Evolutionary conservation across 35 echinoderm and acorn worm genomes (phyloP), one percentile per base, ranked within the genome.

Genomic region (Eucidaris tribuloides): DNA sequence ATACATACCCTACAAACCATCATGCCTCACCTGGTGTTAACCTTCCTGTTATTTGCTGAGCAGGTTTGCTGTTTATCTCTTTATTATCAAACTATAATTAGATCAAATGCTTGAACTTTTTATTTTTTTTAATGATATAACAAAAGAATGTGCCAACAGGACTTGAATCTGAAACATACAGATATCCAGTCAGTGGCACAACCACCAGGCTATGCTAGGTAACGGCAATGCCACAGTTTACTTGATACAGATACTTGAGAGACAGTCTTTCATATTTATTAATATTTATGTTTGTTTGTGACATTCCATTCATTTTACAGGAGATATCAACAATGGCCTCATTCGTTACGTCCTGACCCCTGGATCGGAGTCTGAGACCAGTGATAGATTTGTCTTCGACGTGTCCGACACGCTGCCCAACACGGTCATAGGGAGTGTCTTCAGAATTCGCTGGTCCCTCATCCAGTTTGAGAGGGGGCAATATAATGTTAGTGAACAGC

Each of bases 321-420:
- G 93, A 91, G 96, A 99, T 70, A 90, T 99, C 55, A 84, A 87
- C 61, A 99, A 93, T 34, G 96, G 96, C 22, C 20, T 99, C 22
- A 82, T 99, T 79, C 87, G 64, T 5, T 99, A 99, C 32, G 76
- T 90, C 30, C 70, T 93, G 1, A 84, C 77, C 27, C 45, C 52
- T 5, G 83, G 84, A 13, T 82, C 76, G 1, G 82, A 82, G 20
- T n/a, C 49, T 7, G 90, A 87, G 30, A 85, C 83, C 24, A 89
- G 86, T 23, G 96, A 99, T 20, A 65, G 96, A 37, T 99, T 99
- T 40, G 85, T 99, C 39, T 99, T 99, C 70, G 91, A 99, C 31
- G 91, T 99, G 0, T 76, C 96, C 5, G 96, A 99, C 87, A 99
- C 85, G 48, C 87, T 77, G 19, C 96, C 96, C 18, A 99, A 99